Conservation (phyloP, 2,888 invertebrate species). For the Lithophane ornitopus region DNA sequence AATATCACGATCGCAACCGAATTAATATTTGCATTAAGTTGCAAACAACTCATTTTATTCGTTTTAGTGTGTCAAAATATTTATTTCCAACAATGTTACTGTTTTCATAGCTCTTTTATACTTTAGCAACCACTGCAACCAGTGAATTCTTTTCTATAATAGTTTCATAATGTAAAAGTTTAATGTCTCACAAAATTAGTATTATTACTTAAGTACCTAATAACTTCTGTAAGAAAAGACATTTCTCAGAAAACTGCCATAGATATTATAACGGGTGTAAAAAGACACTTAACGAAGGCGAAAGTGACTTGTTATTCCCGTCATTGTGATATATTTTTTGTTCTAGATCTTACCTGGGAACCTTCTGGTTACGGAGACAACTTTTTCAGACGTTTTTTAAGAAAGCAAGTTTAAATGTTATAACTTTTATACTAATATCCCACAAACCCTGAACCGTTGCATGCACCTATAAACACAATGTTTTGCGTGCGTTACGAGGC, state of each 20-base stretch:
- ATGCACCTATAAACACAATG: no score
- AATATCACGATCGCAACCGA: slow-evolving; percentile 12
- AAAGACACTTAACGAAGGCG: no score
- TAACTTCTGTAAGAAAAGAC: not conserved
- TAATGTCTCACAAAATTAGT: not conserved
- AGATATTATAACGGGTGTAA: not conserved
- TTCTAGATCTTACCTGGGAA: no score
- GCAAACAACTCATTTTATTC: slow-evolving; percentile 9
- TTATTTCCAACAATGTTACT: not conserved
- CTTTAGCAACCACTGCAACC: not conserved
- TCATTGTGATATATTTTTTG: no score
- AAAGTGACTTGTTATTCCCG: no score
- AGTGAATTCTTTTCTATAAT: not conserved
- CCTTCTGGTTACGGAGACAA: no score
- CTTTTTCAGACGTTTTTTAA: no score
- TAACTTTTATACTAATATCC: no score
- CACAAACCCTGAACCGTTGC: no score
- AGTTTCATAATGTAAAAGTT: not conserved
- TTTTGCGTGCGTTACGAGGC: no score
- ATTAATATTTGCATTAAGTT: slow-evolving; percentile 36
- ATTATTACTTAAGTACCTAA: not conserved
- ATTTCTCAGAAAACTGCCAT: not conserved
- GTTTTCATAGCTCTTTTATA: not conserved
- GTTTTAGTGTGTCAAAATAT: slow-evolving; percentile 7
- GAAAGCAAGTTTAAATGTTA: no score